These are phyloP conservation scores for Lydus trimaculatus DNA, from an alignment of 2,888 invertebrate species.

Conservation along the genomic window DNA sequence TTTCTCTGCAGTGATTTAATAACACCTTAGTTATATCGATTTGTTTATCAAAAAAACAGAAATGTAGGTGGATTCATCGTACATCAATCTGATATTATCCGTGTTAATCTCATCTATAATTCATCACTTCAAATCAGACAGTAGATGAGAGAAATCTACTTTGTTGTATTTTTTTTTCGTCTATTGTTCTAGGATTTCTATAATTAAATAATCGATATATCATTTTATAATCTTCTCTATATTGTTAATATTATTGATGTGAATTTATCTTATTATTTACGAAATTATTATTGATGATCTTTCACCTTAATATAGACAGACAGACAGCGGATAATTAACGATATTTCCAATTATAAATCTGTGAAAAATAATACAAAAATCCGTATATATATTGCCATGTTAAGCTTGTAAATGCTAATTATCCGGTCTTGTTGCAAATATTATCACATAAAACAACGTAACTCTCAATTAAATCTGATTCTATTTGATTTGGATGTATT, in stretches of 20 bases:
- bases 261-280: background rate
- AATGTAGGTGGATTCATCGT: background rate
- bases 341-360: background rate
- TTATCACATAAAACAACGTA: too few species aligned
- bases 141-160: background rate
- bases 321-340: background rate
- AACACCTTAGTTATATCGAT: background rate
- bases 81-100: background rate
- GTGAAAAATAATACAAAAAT: background rate
- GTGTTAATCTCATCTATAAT: background rate
- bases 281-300: background rate
- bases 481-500: too few species aligned
- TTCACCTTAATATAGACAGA: background rate
- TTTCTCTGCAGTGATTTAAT: background rate
- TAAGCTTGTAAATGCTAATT: background rate
- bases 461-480: too few species aligned
- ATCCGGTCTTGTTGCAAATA: background rate
- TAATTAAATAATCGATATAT: too few species aligned
- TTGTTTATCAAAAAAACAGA: background rate
- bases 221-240: background rate
- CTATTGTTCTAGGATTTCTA: too few species aligned
- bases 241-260: background rate
- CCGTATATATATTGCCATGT: background rate
- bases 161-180: too few species aligned
- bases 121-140: background rate